phyloP scores from a whole-genome alignment of 2,797 vertebrate species.

The Clarias pachynema region DNA sequence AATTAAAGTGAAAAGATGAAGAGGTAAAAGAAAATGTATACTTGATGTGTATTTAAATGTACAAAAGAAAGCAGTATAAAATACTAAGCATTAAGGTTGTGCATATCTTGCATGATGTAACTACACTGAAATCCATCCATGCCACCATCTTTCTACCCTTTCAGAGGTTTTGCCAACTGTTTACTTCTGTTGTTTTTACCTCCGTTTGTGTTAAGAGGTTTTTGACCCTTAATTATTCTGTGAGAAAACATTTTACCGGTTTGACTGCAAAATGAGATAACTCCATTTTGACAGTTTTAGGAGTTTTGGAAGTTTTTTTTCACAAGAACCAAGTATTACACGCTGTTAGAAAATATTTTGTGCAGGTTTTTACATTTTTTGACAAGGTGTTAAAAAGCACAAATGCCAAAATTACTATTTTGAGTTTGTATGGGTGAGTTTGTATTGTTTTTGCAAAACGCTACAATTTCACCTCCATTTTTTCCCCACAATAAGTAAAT shows the following conservation, averaged over 20 bases:
- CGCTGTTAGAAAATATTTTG: too few species aligned
- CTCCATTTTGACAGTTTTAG: too few species aligned
- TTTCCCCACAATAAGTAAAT: too few species aligned
- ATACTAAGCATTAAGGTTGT: not conserved
- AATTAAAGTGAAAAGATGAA: slow-evolving; percentile 7
- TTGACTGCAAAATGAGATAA: too few species aligned
- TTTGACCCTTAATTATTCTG: not conserved
- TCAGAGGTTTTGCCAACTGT: not conserved
- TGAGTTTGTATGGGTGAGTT: too few species aligned
- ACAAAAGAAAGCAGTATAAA: not conserved
- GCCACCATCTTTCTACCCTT: not conserved
- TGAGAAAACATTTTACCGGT: not conserved
- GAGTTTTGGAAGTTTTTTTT: too few species aligned
- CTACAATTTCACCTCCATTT: too few species aligned
- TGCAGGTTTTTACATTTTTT: too few species aligned
- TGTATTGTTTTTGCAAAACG: too few species aligned
- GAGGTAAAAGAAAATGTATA: not conserved
- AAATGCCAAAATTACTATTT: too few species aligned
- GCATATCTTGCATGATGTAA: not conserved
- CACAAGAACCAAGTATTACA: too few species aligned
- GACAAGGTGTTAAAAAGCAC: too few species aligned
- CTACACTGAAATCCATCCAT: not conserved
- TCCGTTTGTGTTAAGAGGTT: not conserved
- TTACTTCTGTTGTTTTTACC: not conserved
- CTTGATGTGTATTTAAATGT: not conserved